Conservation (phyloP, 53 echinoderm and acorn worm genomes). For the Astropecten irregularis region DNA sequence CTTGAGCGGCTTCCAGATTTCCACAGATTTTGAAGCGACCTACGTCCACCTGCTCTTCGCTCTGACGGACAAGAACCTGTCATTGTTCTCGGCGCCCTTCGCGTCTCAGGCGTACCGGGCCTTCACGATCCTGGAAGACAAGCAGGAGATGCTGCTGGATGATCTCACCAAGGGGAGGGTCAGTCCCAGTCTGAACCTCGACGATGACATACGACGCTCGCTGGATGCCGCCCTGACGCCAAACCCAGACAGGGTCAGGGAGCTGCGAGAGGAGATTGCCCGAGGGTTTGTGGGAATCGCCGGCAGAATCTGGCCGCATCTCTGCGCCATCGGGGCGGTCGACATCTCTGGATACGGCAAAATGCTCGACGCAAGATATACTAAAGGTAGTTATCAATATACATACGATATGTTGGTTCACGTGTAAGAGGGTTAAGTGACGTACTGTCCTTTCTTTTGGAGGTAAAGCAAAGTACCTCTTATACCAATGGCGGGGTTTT, state of each 20-base stretch:
- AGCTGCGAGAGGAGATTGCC: conserved; percentile 74
- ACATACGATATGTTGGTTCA: no score
- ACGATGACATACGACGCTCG: conserved; percentile 49
- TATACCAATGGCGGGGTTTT: no score
- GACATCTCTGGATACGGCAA: conserved; percentile 45
- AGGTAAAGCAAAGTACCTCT: no score
- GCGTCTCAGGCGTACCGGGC: conserved; percentile 76
- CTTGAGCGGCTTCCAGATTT: conserved; percentile 14
- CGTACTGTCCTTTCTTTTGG: no score
- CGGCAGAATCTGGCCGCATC: conserved; percentile 78
- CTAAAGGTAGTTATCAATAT: no score
- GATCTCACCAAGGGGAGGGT: conserved; percentile 75
- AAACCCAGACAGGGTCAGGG: conserved; percentile 73
- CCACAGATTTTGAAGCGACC: conserved; percentile 54
- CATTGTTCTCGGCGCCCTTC: conserved; percentile 73
- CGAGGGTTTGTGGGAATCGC: conserved; percentile 83
- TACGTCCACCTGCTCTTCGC: conserved; percentile 41
- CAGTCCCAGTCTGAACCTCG: conserved; percentile 63
- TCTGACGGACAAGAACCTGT: conserved; percentile 43
- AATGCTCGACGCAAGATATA: conserved; percentile 26
- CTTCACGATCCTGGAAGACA: conserved; percentile 67
- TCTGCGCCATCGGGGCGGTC: neutral
- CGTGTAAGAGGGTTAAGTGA: no score
- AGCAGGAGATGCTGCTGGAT: conserved; percentile 67
- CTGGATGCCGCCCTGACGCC: conserved; percentile 67